phyloP scores from a whole-genome alignment of 2,888 invertebrate species.

The Deroplatys truncata region DNA sequence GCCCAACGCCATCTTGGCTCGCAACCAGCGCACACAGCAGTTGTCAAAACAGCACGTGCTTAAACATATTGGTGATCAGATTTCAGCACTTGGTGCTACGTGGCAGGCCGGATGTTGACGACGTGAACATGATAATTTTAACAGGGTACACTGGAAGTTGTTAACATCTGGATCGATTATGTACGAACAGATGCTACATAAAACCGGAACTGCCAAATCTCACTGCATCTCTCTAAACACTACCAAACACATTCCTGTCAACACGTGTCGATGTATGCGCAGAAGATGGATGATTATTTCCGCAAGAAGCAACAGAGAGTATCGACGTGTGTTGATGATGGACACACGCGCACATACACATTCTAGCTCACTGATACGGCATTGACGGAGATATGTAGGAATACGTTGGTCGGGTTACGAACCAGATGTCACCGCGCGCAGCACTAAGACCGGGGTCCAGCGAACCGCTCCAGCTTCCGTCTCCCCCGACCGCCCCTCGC shows the following conservation, averaged over 20 bases:
- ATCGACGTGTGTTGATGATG: neutral
- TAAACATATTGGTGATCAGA: neutral
- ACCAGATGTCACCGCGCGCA: neutral
- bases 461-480: conserved; percentile 11
- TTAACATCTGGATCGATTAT: neutral
- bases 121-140: neutral
- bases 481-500: neutral
- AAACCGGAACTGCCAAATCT: too few relatives aligned
- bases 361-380: neutral
- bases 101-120: neutral
- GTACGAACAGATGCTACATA: neutral
- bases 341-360: neutral
- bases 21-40: neutral
- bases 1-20: conserved; percentile 42
- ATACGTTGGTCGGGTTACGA: neutral
- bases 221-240: neutral
- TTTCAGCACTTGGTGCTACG: neutral
- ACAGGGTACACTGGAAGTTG: neutral
- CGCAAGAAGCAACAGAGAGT: neutral
- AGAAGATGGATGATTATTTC: neutral
- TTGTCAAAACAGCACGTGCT: neutral
- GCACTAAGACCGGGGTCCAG: neutral
- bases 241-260: neutral
- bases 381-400: neutral
- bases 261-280: neutral